Base-by-base conservation (phyloP, 2,888 invertebrate species). In the Cerastoderma edule region DNA sequence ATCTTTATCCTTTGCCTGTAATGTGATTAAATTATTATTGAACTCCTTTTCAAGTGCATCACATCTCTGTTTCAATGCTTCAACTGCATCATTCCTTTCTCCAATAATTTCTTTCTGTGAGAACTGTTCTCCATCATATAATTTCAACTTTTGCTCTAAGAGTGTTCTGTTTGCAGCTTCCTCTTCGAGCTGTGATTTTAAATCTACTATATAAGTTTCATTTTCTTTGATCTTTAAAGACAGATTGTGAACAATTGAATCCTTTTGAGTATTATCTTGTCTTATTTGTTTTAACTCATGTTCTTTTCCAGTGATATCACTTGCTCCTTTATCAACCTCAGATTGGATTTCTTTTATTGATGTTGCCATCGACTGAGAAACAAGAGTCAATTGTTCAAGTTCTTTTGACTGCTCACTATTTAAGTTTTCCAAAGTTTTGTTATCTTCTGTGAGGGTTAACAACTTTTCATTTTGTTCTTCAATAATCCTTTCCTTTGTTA, bases 1-100 rank as follows among this genome's bases (percentile, higher is more conserved):
- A 35, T 72, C 68, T 22, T 63, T 56, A 63, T 85, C 80, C 65
- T 83, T 85, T 35, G 69, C 69, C 54, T 78, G 53, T 56, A 84
- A 53, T 33, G 54, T 33, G n/a, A 56, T 44, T 16, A 77, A 56
- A 10, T 75, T 72, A 35, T 70, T 32, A 28, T 77, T 56, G 32
- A 78, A 67, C 27, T 84, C 66, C 50, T 74, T 48, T 65, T 84
- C 74, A 33, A 79, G 65, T 19, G 78, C 71, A n/a, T 66, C 13
- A 44, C 78, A 80, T 65, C 72, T 72, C 8, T 46, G 35, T 32
- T 54, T 56, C 5, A 72, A 33, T n/a, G 50, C 39, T 24, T 27
- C 53, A n/a, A 48, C 33, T 10, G 53, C 48, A 32, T 56, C 46
- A 54, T n/a, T 64, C 48, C 57, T 66, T 19, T 53, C 56, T 60